Conservation (phyloP, 2,888 invertebrate genomes). For the Oscheius sp. region DNA sequence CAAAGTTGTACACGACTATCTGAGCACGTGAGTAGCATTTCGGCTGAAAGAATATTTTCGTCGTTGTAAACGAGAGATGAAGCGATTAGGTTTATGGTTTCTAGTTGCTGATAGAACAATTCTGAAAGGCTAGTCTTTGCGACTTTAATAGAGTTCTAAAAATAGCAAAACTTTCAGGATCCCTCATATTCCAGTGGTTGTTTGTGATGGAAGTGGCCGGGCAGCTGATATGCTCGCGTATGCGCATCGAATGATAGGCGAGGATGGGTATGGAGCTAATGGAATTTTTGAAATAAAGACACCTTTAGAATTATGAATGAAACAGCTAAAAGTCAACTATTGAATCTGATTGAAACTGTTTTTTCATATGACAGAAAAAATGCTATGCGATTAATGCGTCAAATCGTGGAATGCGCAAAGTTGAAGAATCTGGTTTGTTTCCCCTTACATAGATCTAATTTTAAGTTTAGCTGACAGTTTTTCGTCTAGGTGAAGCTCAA, state of each 20-base stretch:
- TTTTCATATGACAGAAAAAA: slow-evolving; percentile 88
- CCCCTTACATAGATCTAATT: neutral
- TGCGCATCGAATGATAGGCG: slow-evolving; percentile 81
- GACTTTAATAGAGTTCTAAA: neutral
- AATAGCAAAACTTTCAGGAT: slow-evolving; percentile 33
- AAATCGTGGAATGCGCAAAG: slow-evolving; percentile 89
- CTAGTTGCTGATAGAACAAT: too few relatives aligned
- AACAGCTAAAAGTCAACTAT: slow-evolving; percentile 87
- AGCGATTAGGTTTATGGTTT: too few relatives aligned
- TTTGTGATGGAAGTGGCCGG: slow-evolving; percentile 81
- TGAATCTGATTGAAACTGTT: slow-evolving; percentile 88
- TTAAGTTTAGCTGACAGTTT: slow-evolving; percentile 84
- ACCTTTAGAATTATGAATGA: slow-evolving; percentile 78
- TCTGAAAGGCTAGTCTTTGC: too few relatives aligned
- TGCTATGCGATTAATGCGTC: slow-evolving; percentile 87
- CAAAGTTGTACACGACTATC: slow-evolving; percentile 92
- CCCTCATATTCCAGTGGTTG: slow-evolving; percentile 80
- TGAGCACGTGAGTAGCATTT: slow-evolving; percentile 77
- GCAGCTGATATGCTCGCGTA: slow-evolving; percentile 95
- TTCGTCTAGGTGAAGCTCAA: slow-evolving; percentile 84
- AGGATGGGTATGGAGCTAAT: slow-evolving; percentile 60
- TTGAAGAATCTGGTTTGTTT: slow-evolving; percentile 87
- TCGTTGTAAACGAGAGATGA: too few relatives aligned
- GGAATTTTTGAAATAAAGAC: neutral
- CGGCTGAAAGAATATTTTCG: neutral